A percentile compares a stretch with the other conserved stretches of the same genome.
These are phyloP conservation scores for Pelodiscus sinensis DNA, from an alignment of 2,113 vertebrate genomes.

Conservation along the genomic window DNA sequence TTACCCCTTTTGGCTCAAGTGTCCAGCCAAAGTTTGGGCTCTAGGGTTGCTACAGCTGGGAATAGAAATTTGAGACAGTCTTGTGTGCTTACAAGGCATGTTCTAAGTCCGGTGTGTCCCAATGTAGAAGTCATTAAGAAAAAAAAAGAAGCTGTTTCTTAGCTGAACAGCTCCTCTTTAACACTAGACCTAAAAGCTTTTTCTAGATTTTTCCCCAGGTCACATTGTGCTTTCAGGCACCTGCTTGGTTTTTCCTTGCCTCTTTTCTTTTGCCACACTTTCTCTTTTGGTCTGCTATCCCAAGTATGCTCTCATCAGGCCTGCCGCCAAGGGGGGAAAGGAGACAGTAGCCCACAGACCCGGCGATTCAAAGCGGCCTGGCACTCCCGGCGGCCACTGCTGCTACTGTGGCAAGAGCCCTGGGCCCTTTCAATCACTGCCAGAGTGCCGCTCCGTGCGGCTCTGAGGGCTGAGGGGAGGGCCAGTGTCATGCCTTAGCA, in stretches of 20 bases:
- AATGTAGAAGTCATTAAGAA: not conserved
- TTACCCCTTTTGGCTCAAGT: not conserved
- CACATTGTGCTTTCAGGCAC: not conserved
- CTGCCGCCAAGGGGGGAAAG: too few species aligned
- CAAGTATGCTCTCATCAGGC: not conserved
- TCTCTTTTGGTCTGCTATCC: not conserved
- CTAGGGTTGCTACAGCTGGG: not conserved
- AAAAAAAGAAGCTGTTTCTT: not conserved
- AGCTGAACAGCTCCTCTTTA: not conserved
- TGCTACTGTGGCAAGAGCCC: too few species aligned
- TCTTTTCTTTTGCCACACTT: not conserved
- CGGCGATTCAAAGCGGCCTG: too few species aligned
- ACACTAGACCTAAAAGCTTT: not conserved
- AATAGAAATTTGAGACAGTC: not conserved
- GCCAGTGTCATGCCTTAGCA: not conserved
- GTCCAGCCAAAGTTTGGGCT: not conserved
- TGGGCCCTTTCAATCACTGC: too few species aligned
- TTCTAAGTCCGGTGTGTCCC: not conserved
- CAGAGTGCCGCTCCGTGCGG: too few species aligned
- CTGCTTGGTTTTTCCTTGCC: not conserved
- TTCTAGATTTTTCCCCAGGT: not conserved
- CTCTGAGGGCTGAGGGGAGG: too few species aligned
- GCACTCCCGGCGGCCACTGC: too few species aligned
- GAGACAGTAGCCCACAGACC: too few species aligned
- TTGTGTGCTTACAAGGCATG: not conserved